Evolutionary conservation across 2,888 invertebrate genomes (phyloP).

Genomic region (Xanthorhoe designata): DNA sequence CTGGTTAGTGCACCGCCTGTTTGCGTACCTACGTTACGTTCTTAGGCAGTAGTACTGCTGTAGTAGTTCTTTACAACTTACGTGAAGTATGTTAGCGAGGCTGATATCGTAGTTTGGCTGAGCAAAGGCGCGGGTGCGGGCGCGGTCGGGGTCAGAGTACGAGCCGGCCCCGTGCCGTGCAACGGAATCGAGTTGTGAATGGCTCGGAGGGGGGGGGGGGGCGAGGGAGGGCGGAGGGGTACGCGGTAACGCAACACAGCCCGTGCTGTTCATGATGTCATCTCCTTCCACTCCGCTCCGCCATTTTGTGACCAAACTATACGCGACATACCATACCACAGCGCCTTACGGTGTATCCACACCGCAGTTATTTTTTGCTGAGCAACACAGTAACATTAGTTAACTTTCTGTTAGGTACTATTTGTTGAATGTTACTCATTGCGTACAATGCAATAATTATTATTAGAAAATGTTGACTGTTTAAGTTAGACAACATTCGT

Average conservation of each 20-base stretch:
- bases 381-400: too few species aligned
- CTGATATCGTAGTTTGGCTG: constrained; percentile 10
- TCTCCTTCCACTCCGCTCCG: constrained; percentile 59
- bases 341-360: not conserved
- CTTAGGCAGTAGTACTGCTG: not conserved
- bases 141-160: constrained; percentile 53
- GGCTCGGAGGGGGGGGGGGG: constrained; percentile 55
- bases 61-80: constrained; percentile 4
- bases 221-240: constrained; percentile 47
- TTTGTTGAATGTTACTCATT: too few species aligned
- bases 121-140: constrained; percentile 16
- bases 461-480: too few species aligned
- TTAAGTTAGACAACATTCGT: too few species aligned
- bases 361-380: too few species aligned
- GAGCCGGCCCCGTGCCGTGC: constrained; percentile 46
- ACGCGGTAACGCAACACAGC: constrained; percentile 33
- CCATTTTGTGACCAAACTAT: constrained; percentile 58
- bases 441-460: too few species aligned
- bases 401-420: too few species aligned
- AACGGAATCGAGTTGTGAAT: constrained; percentile 71
- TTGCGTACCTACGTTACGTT: not conserved
- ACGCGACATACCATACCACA: constrained; percentile 25
- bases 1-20: not conserved
- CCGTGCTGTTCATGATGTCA: constrained; percentile 66
- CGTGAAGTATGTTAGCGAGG: constrained; percentile 8